Conservation (phyloP, 2,888 invertebrate genomes). For the Diogma glabrata region DNA sequence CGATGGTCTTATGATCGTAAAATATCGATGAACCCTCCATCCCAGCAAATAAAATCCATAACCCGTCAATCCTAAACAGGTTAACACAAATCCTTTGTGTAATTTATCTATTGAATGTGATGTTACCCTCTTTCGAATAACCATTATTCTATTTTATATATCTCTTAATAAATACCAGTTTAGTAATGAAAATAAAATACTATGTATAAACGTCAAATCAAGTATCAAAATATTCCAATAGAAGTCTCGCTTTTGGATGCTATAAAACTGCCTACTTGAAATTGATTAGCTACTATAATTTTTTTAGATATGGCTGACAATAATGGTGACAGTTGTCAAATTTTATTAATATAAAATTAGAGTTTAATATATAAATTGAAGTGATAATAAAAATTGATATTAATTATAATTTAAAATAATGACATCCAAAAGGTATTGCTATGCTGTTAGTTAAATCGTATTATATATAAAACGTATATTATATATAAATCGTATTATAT, state of each 20-base stretch:
- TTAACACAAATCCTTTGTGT: slow-evolving; percentile 2
- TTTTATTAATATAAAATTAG: slow-evolving; percentile 5
- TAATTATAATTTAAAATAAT: slow-evolving; percentile 1
- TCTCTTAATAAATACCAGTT: neutral
- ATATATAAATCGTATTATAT: neutral
- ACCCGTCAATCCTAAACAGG: slow-evolving; percentile 32
- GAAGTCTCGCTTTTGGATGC: no score
- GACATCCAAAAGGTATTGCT: slow-evolving; percentile 5
- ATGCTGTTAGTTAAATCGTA: neutral
- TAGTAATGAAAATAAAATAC: no score
- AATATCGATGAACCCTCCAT: slow-evolving; percentile 38
- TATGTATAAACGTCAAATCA: no score
- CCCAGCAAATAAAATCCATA: slow-evolving; percentile 39
- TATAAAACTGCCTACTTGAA: no score
- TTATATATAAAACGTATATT: neutral
- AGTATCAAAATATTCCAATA: no score
- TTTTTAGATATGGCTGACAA: slow-evolving; percentile 1
- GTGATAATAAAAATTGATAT: no score
- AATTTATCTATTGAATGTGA: slow-evolving; percentile 4
- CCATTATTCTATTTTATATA: neutral
- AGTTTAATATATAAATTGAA: slow-evolving; percentile 7
- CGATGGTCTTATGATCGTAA: slow-evolving; percentile 39
- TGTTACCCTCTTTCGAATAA: neutral
- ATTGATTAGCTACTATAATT: no score
- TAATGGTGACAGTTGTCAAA: slow-evolving; percentile 9